Evolutionary conservation across 2,113 vertebrate species (phyloP).

Genomic region (Onychostruthus taczanowskii): DNA sequence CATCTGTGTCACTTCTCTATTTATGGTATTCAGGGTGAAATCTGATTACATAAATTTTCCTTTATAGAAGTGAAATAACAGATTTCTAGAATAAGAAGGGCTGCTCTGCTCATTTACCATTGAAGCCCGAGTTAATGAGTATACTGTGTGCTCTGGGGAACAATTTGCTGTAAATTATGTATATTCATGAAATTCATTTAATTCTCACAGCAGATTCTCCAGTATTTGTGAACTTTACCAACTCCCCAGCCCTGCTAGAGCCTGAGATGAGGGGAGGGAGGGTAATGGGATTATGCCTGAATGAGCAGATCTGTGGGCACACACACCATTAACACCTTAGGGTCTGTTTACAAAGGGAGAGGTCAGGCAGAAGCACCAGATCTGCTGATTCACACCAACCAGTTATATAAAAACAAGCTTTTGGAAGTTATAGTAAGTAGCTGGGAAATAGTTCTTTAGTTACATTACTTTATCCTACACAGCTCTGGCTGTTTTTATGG

Average conservation of each 20-base stretch:
- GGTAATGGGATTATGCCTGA: background rate
- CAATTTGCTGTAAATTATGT: background rate
- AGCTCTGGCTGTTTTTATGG: background rate
- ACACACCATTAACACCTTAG: background rate
- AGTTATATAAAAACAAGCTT: background rate
- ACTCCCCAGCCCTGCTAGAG: background rate
- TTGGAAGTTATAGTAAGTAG: background rate
- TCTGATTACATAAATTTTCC: background rate
- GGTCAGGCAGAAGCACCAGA: background rate
- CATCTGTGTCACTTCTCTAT: background rate
- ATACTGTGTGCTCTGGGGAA: background rate
- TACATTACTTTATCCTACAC: background rate
- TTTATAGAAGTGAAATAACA: background rate
- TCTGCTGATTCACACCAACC: background rate
- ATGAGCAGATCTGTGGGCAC: background rate
- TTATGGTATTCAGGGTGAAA: background rate
- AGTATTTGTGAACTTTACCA: background rate
- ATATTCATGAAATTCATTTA: background rate
- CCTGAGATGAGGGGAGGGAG: background rate
- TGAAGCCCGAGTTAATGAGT: conserved; percentile 2
- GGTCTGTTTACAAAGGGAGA: background rate
- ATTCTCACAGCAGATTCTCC: background rate
- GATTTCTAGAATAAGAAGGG: background rate
- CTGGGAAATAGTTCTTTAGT: background rate
- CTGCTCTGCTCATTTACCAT: background rate